Conservation (phyloP, 1,140 invertebrate genomes). For the Branchinecta lynchi region DNA sequence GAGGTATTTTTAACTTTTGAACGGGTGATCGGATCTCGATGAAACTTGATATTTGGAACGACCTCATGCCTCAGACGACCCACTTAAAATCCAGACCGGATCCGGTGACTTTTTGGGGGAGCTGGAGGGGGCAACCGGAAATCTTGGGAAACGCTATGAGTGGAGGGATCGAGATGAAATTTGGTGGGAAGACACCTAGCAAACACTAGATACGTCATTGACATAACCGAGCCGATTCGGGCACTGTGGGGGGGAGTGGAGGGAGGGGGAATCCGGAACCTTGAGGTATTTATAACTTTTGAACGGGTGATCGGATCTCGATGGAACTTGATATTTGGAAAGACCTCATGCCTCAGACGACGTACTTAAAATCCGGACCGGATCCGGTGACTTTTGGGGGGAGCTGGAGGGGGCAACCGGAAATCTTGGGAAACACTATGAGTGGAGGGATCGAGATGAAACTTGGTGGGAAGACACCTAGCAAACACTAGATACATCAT, state of each 20-base stretch:
- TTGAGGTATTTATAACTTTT: too few relatives aligned
- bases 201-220: too few relatives aligned
- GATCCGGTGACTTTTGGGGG: neutral
- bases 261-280: too few relatives aligned
- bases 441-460: conserved; percentile 8
- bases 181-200: neutral
- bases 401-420: conserved; percentile 7
- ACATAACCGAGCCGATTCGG: too few relatives aligned
- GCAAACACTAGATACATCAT: neutral
- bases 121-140: neutral
- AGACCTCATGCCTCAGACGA: neutral
- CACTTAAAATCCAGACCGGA: conserved; percentile 1
- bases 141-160: conserved; percentile 1
- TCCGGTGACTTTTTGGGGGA: neutral
- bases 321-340: conserved; percentile 3
- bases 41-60: too few relatives aligned
- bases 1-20: too few relatives aligned
- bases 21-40: too few relatives aligned
- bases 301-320: too few relatives aligned
- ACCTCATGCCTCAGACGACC: neutral
- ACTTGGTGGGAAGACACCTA: neutral
- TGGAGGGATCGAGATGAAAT: conserved; percentile 4
- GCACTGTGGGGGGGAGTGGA: too few relatives aligned
- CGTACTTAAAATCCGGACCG: neutral
- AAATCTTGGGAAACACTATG: neutral